Percentiles rank a stretch among this genome's conserved stretches.
Conservation (phyloP, 2,113 vertebrate genomes). For the Cyanistes caeruleus region DNA sequence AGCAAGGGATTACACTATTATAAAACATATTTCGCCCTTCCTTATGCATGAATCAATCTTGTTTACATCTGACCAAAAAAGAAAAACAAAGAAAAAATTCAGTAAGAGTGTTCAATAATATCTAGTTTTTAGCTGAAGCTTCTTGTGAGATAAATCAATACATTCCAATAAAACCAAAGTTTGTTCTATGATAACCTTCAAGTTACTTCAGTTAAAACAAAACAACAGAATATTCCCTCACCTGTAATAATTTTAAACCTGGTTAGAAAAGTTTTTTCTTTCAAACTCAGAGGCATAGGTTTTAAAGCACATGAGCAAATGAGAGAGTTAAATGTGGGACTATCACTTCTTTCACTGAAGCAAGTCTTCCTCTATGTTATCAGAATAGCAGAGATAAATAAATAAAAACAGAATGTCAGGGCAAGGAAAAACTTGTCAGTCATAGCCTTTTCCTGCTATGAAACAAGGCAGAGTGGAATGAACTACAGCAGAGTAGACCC, state of each 20-base stretch:
- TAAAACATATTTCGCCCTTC: slow-evolving; percentile 20
- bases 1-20: slow-evolving; percentile 33
- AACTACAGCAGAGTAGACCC: not conserved
- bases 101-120: not conserved
- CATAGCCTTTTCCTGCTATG: not conserved
- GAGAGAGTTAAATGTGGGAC: not conserved
- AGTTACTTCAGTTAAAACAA: not conserved
- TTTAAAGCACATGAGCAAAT: not conserved
- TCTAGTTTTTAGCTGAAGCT: not conserved
- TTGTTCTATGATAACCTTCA: not conserved
- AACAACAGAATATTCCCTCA: not conserved
- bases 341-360: not conserved
- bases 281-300: not conserved
- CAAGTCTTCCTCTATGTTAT: not conserved
- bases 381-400: not conserved
- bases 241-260: not conserved
- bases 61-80: slow-evolving; percentile 22
- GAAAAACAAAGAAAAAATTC: not conserved
- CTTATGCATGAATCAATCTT: not conserved
- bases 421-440: not conserved
- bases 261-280: not conserved
- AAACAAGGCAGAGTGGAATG: not conserved
- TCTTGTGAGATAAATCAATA: not conserved
- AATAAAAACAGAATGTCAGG: not conserved
- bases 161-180: not conserved